These are phyloP conservation scores for Thymallus thymallus DNA, from an alignment of 2,113 vertebrate genomes.

Conservation along the genomic window DNA sequence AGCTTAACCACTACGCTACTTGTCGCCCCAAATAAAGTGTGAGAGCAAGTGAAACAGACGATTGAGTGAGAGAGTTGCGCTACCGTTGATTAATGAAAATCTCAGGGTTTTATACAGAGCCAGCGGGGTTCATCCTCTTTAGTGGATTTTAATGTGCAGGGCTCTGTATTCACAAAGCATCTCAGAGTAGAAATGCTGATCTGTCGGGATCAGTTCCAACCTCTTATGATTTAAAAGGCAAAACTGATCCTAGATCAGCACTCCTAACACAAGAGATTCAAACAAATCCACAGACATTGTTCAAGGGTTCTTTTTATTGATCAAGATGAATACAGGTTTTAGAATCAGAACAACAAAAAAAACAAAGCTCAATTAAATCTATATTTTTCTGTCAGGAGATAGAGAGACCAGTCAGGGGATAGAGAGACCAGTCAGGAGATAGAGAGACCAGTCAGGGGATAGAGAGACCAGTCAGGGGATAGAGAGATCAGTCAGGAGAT, in stretches of 20 bases:
- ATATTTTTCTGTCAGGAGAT: slow-evolving; percentile 64
- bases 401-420: no score
- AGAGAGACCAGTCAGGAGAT: no score
- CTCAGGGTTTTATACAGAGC: background rate
- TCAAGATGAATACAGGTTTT: slow-evolving; percentile 65
- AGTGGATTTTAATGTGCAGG: background rate
- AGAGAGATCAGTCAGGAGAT: no score
- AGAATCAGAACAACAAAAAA: slow-evolving; percentile 61
- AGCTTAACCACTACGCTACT: no score
- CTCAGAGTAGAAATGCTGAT: background rate
- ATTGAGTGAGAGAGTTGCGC: background rate
- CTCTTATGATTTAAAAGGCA: no score
- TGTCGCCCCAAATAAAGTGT: no score
- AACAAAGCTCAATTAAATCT: slow-evolving; percentile 41
- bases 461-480: no score
- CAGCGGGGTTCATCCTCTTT: background rate
- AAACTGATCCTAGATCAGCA: background rate
- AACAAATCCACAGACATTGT: background rate
- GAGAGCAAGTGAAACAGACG: background rate
- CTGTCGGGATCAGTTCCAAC: background rate
- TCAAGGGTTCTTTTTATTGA: slow-evolving; percentile 62
- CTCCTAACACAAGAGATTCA: background rate
- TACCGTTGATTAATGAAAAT: slow-evolving; percentile 11
- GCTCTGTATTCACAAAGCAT: background rate
- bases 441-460: no score